These are phyloP conservation scores for Sycophaga agraensis DNA, from an alignment of 1,140 invertebrate species.

Conservation along the genomic window DNA sequence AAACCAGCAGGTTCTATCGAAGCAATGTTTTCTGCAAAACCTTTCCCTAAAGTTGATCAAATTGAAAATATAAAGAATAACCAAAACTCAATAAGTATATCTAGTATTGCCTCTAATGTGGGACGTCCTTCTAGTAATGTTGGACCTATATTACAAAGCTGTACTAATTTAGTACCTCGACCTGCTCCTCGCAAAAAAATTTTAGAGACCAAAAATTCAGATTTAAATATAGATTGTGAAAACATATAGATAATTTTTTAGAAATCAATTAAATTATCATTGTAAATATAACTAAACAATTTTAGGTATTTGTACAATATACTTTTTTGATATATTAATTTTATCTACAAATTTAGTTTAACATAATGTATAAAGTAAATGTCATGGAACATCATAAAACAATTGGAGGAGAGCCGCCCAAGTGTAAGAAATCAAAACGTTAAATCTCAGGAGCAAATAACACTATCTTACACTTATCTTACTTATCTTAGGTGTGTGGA, in stretches of 20 bases:
- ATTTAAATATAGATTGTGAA: conserved; percentile 35
- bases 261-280: conserved; percentile 34
- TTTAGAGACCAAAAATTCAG: conserved; percentile 39
- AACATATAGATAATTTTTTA: conserved; percentile 47
- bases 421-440: too few species aligned
- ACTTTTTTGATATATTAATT: too few species aligned
- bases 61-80: background rate
- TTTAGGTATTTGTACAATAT: too few species aligned
- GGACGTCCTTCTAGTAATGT: conserved; percentile 27
- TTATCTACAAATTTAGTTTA: too few species aligned
- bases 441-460: too few species aligned
- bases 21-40: conserved; percentile 46
- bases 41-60: conserved; percentile 12
- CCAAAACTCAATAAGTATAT: conserved; percentile 14
- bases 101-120: conserved; percentile 23
- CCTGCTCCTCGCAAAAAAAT: conserved; percentile 26
- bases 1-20: conserved; percentile 47
- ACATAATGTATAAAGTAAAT: too few species aligned
- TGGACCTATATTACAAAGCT: conserved; percentile 2
- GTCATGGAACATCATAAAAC: too few species aligned
- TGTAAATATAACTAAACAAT: too few species aligned
- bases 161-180: background rate
- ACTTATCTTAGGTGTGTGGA: too few species aligned
- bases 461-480: too few species aligned
- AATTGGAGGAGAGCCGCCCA: too few species aligned